phyloP scores from a whole-genome alignment of 1,140 invertebrate genomes.

The Catajapyx aquilonaris region DNA sequence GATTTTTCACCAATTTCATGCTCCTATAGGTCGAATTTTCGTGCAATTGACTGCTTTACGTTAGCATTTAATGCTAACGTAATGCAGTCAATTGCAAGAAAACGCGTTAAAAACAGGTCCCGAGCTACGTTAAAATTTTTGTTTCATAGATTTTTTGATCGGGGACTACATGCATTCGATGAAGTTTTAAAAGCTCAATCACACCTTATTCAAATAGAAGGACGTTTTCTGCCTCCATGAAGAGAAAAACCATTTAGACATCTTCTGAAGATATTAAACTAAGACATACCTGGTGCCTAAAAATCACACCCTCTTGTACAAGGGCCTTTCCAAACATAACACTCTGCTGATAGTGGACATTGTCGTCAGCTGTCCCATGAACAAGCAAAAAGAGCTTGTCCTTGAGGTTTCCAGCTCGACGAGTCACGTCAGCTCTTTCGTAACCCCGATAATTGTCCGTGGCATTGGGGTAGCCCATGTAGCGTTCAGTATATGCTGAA shows the following conservation, averaged over 20 bases:
- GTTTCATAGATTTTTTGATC: too few relatives aligned
- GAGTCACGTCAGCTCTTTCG: conserved; percentile 46
- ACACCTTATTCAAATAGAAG: too few relatives aligned
- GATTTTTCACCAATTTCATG: too few relatives aligned
- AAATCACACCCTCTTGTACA: conserved; percentile 45
- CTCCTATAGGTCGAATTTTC: too few relatives aligned
- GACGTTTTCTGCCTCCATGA: too few relatives aligned
- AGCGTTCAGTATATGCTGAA: conserved; percentile 64
- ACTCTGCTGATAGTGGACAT: conserved; percentile 66
- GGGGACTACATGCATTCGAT: too few relatives aligned
- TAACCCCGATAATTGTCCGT: conserved; percentile 41
- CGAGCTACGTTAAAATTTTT: too few relatives aligned
- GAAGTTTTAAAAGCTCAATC: too few relatives aligned
- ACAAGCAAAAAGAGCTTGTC: conserved; percentile 39
- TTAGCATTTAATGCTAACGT: too few relatives aligned
- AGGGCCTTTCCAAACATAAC: conserved; percentile 56
- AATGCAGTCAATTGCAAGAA: too few relatives aligned
- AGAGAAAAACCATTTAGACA: conserved; percentile 1
- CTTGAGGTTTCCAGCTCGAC: conserved; percentile 37
- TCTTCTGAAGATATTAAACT: background rate
- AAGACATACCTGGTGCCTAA: conserved; percentile 49
- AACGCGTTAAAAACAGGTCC: too few relatives aligned
- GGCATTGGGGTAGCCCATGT: conserved; percentile 42
- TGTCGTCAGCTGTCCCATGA: conserved; percentile 56
- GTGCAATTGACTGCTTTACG: too few relatives aligned